A percentile compares a stretch with the other conserved stretches of the same genome.
phyloP scores from a whole-genome alignment of 1,140 invertebrate genomes.

The Anoplophora glabripennis region DNA sequence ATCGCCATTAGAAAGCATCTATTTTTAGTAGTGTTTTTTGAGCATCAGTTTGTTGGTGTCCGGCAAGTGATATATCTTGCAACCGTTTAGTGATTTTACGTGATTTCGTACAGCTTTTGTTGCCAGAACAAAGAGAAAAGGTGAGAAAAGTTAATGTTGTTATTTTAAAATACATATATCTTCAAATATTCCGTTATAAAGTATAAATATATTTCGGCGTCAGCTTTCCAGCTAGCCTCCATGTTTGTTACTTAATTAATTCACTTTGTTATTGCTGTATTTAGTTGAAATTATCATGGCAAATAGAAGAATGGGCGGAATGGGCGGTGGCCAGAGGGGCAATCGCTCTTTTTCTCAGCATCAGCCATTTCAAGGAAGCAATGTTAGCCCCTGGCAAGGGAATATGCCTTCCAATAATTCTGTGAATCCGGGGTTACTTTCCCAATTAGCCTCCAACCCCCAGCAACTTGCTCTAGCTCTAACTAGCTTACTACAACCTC shows the following conservation, averaged over 20 bases:
- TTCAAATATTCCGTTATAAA: too few species aligned
- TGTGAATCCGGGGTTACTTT: slow-evolving; percentile 37
- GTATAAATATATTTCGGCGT: slow-evolving; percentile 13
- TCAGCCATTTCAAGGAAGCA: slow-evolving; percentile 39
- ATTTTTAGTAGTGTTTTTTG: too few species aligned
- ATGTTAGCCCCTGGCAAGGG: slow-evolving; percentile 47
- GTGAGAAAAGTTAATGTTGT: too few species aligned
- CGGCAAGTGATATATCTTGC: too few species aligned
- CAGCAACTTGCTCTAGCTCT: slow-evolving; percentile 48
- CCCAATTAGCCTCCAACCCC: slow-evolving; percentile 41
- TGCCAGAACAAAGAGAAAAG: too few species aligned
- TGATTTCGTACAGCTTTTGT: too few species aligned
- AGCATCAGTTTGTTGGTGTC: too few species aligned
- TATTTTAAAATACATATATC: too few species aligned
- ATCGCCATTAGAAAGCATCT: too few species aligned
- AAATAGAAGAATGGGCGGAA: slow-evolving; percentile 45
- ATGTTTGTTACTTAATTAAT: slow-evolving; percentile 9
- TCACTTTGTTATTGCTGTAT: slow-evolving; percentile 31
- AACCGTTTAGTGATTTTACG: too few species aligned
- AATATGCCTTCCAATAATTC: slow-evolving; percentile 34
- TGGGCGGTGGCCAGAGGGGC: slow-evolving; percentile 34
- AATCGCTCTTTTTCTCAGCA: slow-evolving; percentile 42
- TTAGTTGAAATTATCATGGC: slow-evolving; percentile 41
- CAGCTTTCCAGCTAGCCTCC: slow-evolving; percentile 9
- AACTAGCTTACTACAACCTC: slow-evolving; percentile 45